phyloP scores from a whole-genome alignment of 2,797 vertebrate genomes.

The Gallinago solitaria region DNA sequence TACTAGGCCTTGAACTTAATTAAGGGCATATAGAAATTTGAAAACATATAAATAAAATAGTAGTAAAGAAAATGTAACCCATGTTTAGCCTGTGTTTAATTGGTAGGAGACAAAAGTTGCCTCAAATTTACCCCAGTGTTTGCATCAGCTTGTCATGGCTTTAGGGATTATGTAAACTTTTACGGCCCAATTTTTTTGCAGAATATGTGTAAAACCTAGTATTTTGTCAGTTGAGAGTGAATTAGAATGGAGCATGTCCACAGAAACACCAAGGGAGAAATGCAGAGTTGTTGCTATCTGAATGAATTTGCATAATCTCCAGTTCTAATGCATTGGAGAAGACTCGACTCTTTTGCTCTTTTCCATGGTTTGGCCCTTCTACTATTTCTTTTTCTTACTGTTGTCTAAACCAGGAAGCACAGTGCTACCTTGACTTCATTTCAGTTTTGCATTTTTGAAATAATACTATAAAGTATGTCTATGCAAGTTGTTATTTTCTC shows the following conservation, averaged over 20 bases:
- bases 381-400: not conserved
- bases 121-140: not conserved
- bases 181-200: not conserved
- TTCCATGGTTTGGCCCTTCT: not conserved
- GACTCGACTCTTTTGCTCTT: not conserved
- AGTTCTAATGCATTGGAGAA: not conserved
- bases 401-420: not conserved
- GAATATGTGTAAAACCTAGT: not conserved
- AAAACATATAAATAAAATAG: not conserved
- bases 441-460: not conserved
- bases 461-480: not conserved
- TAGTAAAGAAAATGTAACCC: not conserved
- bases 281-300: fast-evolving
- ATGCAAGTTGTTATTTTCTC: not conserved
- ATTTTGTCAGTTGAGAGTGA: not conserved
- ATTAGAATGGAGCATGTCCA: not conserved
- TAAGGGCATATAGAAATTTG: not conserved
- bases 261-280: not conserved
- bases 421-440: not conserved
- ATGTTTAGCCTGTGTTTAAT: not conserved
- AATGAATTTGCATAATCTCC: not conserved
- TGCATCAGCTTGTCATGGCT: not conserved
- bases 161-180: not conserved
- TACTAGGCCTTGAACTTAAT: not conserved
- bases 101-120: not conserved